Conservation (phyloP, 2,888 invertebrate genomes). For the Ditula angustiorana region DNA sequence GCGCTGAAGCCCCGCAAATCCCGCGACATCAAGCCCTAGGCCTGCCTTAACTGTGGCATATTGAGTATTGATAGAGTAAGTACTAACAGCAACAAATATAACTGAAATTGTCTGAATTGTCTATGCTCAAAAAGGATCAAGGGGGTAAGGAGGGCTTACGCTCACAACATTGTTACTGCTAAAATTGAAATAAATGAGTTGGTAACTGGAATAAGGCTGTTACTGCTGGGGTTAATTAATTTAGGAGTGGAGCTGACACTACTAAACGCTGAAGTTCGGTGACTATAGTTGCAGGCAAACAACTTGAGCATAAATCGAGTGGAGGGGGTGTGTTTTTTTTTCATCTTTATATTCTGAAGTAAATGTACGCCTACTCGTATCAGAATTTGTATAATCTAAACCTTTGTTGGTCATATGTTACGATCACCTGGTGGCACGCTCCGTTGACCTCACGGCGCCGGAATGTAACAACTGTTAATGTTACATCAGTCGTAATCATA, state of each 20-base stretch:
- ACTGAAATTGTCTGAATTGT: too few species aligned
- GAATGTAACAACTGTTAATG: constrained; percentile 20
- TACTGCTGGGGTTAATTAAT: constrained; percentile 56
- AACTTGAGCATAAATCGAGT: too few species aligned
- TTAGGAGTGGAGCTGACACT: constrained; percentile 71
- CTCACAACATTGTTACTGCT: constrained; percentile 81
- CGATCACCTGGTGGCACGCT: constrained; percentile 40
- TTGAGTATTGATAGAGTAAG: constrained; percentile 2
- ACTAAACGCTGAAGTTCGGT: constrained; percentile 66
- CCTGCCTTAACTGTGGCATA: constrained; percentile 34
- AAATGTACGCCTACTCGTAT: not conserved
- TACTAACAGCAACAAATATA: too few species aligned
- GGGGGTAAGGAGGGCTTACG: too few species aligned
- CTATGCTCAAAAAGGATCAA: too few species aligned
- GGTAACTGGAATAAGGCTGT: constrained; percentile 77
- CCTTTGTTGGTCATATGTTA: not conserved
- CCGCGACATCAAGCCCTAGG: constrained; percentile 44
- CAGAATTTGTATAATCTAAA: not conserved
- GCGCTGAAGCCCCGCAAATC: constrained; percentile 52
- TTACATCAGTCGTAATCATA: constrained; percentile 11
- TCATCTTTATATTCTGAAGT: not conserved
- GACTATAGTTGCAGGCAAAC: too few species aligned
- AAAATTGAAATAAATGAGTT: constrained; percentile 85
- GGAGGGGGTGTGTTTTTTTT: too few species aligned
- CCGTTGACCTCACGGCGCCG: constrained; percentile 61